Conservation (phyloP, 1,140 invertebrate species). For the Oedothorax gibbosus region DNA sequence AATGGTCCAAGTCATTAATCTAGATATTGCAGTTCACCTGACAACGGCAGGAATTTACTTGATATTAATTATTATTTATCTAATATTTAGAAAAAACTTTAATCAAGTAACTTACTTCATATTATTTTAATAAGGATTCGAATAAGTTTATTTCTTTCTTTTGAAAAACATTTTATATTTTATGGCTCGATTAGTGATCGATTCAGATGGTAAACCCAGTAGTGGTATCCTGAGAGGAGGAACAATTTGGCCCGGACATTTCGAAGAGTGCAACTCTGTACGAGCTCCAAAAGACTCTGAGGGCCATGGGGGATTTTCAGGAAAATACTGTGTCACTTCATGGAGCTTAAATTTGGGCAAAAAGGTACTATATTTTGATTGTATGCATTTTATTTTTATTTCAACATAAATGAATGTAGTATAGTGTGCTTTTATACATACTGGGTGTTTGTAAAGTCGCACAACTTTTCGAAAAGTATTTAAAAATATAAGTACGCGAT, state of each 20-base stretch:
- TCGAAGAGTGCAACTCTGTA: constrained; percentile 61
- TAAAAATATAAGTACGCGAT: too few relatives aligned
- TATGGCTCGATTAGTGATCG: constrained; percentile 61
- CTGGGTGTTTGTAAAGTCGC: too few relatives aligned
- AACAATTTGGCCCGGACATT: constrained; percentile 63
- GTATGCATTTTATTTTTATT: too few relatives aligned
- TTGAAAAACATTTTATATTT: not conserved
- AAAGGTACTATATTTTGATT: constrained; percentile 10
- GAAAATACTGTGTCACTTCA: constrained; percentile 62
- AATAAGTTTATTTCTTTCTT: not conserved
- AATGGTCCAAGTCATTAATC: too few relatives aligned
- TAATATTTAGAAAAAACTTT: too few relatives aligned
- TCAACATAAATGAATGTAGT: too few relatives aligned
- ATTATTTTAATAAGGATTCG: not conserved
- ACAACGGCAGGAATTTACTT: too few relatives aligned
- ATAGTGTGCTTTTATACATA: too few relatives aligned
- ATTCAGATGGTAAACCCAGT: constrained; percentile 62
- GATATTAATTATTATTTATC: too few relatives aligned
- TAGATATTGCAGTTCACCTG: too few relatives aligned
- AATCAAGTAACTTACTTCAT: not conserved
- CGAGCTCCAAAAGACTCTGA: constrained; percentile 31
- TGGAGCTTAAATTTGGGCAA: constrained; percentile 30
- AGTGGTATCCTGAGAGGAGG: constrained; percentile 63
- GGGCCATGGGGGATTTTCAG: constrained; percentile 53
- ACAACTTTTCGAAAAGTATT: too few relatives aligned